Evolutionary conservation across 35 echinoderm and acorn worm species (phyloP), one percentile per base, ranked within the genome.

Genomic region (Patiria miniata): DNA sequence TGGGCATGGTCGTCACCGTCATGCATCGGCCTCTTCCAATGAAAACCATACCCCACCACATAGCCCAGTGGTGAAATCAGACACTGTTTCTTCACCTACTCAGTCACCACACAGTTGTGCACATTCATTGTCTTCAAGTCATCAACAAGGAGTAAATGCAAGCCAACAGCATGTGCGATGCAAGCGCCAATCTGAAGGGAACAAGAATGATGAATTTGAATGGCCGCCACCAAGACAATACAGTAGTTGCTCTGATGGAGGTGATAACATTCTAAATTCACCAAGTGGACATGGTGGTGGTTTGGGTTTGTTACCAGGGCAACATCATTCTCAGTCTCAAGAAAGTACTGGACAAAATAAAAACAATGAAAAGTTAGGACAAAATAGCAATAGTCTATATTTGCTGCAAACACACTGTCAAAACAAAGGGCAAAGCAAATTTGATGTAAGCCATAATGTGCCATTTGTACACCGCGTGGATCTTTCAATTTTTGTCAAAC

Each of bases 391-490:
- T 47, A 47, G 42, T 12, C 42, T 12, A 6, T 47, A 47, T 12
- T 12, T 47, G 4, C 4, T 47, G 4, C 42, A 47, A 47, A 47
- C 42, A n/a, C n/a, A n/a, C n/a, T n/a, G n/a, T 47, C 4, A 47
- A 47, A 47, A 47, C 42, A 47, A 47, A 47, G 42, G 42, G 12
- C 42, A 47, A 12, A 47, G 42, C 4, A 47, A 47, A 12, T 6
- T 47, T 12, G 42, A 12, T 47, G 42, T 12, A 47, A 12, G 76
- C 68, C 80, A 84, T 52, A 68, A 52, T 51, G 40, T 65, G 76
- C 77, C 88, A 29, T 94, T 99, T 87, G 83, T 99, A 94, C 96
- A 87, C 39, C 57, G 96, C 18, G 69, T 99, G 73, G 96, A 99
- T 89, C 90, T 94, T 39, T 94, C 96, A 6, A 85, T 92, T 4